Conservation (phyloP, 37 sponge, comb jelly and placozoan species). For the Halisarca cf. caerulea region DNA sequence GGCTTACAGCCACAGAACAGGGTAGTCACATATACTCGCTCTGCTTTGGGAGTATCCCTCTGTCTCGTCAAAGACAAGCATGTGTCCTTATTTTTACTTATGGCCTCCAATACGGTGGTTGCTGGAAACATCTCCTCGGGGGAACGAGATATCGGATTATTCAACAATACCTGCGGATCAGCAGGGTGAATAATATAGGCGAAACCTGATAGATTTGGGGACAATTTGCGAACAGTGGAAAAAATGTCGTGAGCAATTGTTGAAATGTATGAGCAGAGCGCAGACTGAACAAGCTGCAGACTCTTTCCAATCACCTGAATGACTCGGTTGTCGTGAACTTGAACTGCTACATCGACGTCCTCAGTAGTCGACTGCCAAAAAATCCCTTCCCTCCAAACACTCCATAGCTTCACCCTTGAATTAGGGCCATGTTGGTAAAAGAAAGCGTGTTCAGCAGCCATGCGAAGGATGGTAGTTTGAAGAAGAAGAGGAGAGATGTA, state of each 20-base stretch:
- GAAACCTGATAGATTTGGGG: not conserved
- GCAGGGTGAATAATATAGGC: not conserved
- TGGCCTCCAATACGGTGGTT: not conserved
- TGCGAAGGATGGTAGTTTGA: not conserved
- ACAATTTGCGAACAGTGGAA: not conserved
- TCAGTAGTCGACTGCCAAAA: not conserved
- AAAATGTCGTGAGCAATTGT: not conserved
- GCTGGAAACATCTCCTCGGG: not conserved
- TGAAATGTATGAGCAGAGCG: not conserved
- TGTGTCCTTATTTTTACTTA: not conserved
- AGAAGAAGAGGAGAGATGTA: constrained; percentile 4
- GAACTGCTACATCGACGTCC: constrained; percentile 3
- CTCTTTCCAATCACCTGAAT: not conserved
- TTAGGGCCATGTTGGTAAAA: no score
- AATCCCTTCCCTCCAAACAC: constrained; percentile 7
- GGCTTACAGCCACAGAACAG: no score
- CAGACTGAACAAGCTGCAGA: not conserved
- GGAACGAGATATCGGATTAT: not conserved
- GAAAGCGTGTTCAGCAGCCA: not conserved
- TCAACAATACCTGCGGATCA: not conserved
- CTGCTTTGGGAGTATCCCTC: no score
- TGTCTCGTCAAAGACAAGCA: no score
- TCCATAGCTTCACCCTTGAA: not conserved
- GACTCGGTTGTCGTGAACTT: not conserved
- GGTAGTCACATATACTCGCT: no score